Base-by-base conservation (phyloP, 2,797 vertebrate genomes). In the Parambassis ranga region DNA sequence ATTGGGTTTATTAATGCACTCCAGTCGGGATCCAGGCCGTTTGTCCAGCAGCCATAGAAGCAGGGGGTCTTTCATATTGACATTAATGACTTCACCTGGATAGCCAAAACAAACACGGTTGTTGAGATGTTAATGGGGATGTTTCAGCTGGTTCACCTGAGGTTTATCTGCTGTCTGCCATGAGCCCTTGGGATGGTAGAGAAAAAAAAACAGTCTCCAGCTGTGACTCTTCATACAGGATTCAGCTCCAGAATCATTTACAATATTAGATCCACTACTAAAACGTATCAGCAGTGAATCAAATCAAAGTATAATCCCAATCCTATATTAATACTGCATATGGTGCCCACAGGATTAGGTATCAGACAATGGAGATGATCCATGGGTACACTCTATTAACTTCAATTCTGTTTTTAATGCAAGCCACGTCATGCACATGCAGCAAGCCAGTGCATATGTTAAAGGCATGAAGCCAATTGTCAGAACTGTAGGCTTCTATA, bases 101-200 rank as follows among this genome's bases (percentile, higher is more conserved):
- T 65, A 39, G 56, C 64, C 85, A 79, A 82, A 87, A 81, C 82
- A 89, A 87, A 88, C 86, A 80, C 0, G 1, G 53, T 6, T 8
- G 41, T 81, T 81, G 71, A 75, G 47, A 83, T 87, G 87, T 71
- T 81, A 88, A 87, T 83, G 61, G 58, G 4, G 30, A 41, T 1
- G 37, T 65, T 82, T 56, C 63, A 71, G 62, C 59, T 10, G 14
- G 52, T 66, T 50, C 70, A 66, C 65, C 77, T 56, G 65, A 77
- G 60, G 43, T n/a, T 11, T 10, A 33, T 37, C 23, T 48, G 19
- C n/a, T 18, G 60, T 68, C 66, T 68, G 58, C 48, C 13, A 31
- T 48, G 36, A 47, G 15, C 8, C 58, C 6, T 37, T 3, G 1
- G 35, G 35, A 43, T 39, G 15, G 14, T 15, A 3, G 31, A 6